A percentile compares a stretch with the other conserved stretches of the same genome.
Conservation (phyloP, 2,113 vertebrate species). For the Peromyscus californicus region DNA sequence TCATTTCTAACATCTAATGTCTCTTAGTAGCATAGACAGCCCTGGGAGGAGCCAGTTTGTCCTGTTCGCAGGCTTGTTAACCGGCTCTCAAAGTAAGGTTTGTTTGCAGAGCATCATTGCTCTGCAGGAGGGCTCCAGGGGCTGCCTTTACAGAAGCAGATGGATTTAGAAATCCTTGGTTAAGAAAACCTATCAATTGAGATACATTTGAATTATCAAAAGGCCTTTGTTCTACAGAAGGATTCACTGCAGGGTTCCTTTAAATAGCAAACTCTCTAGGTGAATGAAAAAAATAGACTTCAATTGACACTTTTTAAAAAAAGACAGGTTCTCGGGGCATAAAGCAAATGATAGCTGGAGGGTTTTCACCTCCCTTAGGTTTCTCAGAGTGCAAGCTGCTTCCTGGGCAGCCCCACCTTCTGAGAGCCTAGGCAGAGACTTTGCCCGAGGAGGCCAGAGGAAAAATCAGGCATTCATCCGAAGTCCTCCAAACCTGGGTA, state of each 20-base stretch:
- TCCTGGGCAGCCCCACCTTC: neutral
- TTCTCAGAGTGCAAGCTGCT: neutral
- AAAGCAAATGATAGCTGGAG: conserved; percentile 35
- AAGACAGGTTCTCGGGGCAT: conserved; percentile 17
- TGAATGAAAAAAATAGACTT: conserved; percentile 41
- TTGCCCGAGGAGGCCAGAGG: neutral
- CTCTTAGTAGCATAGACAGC: conserved; percentile 27
- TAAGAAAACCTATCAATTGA: conserved; percentile 51
- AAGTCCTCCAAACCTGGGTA: neutral
- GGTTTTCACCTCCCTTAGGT: neutral
- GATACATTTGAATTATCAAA: conserved; percentile 63
- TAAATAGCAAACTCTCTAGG: conserved; percentile 61
- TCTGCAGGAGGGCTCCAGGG: neutral
- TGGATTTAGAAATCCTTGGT: conserved; percentile 58
- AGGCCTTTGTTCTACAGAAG: conserved; percentile 37
- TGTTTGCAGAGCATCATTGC: neutral
- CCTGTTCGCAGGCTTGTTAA: conserved; percentile 6
- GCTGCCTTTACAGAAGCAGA: conserved; percentile 12
- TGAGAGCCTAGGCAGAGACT: neutral
- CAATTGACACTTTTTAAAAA: neutral
- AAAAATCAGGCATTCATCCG: neutral
- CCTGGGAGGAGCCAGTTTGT: conserved; percentile 16
- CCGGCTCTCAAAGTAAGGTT: neutral
- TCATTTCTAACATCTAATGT: neutral
- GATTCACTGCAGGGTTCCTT: conserved; percentile 50